Evolutionary conservation across 2,113 vertebrate genomes (phyloP).

Genomic region (Callipepla squamata): DNA sequence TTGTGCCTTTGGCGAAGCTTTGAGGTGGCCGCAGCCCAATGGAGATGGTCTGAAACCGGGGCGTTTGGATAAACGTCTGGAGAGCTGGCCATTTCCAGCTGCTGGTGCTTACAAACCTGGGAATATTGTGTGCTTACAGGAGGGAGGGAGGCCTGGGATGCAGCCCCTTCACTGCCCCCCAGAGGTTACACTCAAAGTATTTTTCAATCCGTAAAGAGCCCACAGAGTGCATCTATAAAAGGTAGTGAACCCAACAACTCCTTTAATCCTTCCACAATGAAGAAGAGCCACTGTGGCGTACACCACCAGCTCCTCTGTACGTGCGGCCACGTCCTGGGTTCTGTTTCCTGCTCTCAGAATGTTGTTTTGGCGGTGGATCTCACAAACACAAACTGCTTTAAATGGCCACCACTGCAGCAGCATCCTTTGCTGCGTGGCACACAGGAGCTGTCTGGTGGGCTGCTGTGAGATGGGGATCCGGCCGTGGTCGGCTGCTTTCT

Average conservation of each 20-base stretch:
- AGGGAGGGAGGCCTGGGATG: not conserved
- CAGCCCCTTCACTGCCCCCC: not conserved
- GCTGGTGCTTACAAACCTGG: not conserved
- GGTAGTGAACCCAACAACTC: not conserved
- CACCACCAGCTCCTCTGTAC: not conserved
- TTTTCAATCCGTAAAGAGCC: slow-evolving; percentile 1
- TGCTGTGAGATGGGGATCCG: not conserved
- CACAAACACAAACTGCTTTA: not conserved
- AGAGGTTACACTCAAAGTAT: not conserved
- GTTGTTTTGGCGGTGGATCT: not conserved
- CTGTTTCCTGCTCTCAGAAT: not conserved
- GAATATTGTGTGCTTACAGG: not conserved
- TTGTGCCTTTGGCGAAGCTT: not conserved
- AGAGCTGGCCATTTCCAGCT: not conserved
- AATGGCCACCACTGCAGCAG: not conserved
- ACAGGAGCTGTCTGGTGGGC: not conserved
- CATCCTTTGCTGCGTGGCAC: not conserved
- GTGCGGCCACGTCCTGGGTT: not conserved
- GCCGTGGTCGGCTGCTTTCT: slow-evolving; percentile 29
- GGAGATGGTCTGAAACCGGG: fast-evolving
- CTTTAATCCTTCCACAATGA: not conserved
- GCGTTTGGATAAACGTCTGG: not conserved
- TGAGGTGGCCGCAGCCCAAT: not conserved
- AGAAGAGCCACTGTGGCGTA: slow-evolving; percentile 41
- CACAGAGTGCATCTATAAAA: not conserved